Evolutionary conservation across 2,888 invertebrate species (phyloP).

Genomic region (Orthosia gracilis): DNA sequence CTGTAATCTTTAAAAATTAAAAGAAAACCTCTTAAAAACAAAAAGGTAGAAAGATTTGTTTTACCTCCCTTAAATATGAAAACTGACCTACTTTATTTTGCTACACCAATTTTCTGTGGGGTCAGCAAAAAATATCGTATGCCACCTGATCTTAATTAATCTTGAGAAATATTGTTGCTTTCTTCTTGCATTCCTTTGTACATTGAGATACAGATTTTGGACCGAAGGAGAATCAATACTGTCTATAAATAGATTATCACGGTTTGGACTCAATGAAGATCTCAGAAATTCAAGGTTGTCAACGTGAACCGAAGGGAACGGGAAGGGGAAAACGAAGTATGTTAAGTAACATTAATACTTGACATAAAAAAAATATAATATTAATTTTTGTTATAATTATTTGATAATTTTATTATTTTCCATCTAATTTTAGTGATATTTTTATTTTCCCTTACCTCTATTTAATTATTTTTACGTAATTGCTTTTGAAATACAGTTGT

Average conservation of each 20-base stretch:
- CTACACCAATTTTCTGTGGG: not conserved
- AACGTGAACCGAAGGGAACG: no score
- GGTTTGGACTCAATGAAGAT: no score
- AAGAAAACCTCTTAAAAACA: not conserved
- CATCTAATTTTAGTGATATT: no score
- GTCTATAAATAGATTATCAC: not conserved
- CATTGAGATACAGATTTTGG: not conserved
- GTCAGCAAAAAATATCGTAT: constrained; percentile 33
- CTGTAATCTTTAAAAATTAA: not conserved
- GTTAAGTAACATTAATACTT: no score
- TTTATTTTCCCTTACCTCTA: no score
- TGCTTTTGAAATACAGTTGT: no score
- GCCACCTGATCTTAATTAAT: constrained; percentile 54
- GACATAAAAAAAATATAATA: no score
- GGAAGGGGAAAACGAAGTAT: no score
- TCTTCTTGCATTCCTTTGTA: not conserved
- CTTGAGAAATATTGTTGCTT: constrained; percentile 31
- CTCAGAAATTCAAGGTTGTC: no score
- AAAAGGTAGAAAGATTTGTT: constrained; percentile 21
- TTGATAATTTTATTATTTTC: no score
- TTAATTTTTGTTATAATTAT: no score
- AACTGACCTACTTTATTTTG: constrained; percentile 43
- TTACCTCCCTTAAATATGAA: constrained; percentile 35
- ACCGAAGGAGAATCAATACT: not conserved
- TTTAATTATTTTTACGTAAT: no score